Evolutionary conservation across 2,888 invertebrate species (phyloP).

Genomic region (Hololepta plana): DNA sequence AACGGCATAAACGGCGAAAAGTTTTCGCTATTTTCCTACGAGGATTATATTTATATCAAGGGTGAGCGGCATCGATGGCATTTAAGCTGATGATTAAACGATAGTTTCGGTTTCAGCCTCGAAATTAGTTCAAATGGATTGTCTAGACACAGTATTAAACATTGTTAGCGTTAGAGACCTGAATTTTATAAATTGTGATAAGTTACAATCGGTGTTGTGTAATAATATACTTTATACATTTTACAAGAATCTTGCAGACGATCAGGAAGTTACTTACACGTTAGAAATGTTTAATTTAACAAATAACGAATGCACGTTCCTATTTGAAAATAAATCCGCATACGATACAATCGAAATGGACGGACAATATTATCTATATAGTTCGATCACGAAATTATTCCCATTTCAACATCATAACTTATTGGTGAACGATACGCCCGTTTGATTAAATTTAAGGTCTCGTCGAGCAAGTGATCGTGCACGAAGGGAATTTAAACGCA

Average conservation of each 20-base stretch:
- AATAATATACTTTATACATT: slow-evolving; percentile 14
- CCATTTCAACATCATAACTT: slow-evolving; percentile 7
- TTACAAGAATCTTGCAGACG: slow-evolving; percentile 11
- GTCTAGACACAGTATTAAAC: slow-evolving; percentile 9
- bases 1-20: slow-evolving; percentile 11
- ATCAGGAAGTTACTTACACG: slow-evolving; percentile 7
- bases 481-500: too few species aligned
- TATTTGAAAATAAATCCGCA: slow-evolving; percentile 1
- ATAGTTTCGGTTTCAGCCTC: slow-evolving; percentile 12
- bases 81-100: slow-evolving; percentile 1
- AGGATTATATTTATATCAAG: slow-evolving; percentile 17
- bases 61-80: slow-evolving; percentile 11
- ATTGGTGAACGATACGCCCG: slow-evolving; percentile 2
- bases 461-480: too few species aligned
- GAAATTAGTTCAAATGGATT: slow-evolving; percentile 13
- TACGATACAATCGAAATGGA: slow-evolving; percentile 1
- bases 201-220: slow-evolving; percentile 14
- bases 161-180: slow-evolving; percentile 9
- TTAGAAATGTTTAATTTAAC: slow-evolving; percentile 11
- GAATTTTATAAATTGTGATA: slow-evolving; percentile 10
- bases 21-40: slow-evolving; percentile 16
- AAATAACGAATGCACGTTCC: neutral
- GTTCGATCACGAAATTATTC: slow-evolving; percentile 6
- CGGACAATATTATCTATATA: slow-evolving; percentile 3
- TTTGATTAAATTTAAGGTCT: neutral